Evolutionary conservation across 2,888 invertebrate genomes (phyloP).

Genomic region (Saturnia japonica): DNA sequence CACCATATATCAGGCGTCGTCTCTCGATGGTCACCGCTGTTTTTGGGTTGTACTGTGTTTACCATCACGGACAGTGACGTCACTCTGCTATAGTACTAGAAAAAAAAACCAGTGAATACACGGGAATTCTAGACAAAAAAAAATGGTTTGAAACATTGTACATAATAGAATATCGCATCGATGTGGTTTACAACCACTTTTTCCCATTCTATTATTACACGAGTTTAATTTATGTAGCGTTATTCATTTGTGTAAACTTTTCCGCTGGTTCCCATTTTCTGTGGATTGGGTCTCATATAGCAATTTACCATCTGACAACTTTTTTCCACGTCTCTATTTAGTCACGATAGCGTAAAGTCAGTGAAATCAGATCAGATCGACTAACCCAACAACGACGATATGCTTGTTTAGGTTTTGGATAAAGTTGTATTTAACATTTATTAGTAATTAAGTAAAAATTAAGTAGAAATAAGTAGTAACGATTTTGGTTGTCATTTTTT

Average conservation of each 20-base stretch:
- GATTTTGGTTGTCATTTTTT: not conserved
- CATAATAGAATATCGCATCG: not conserved
- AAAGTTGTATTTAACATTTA: no score
- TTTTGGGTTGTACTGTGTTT: no score
- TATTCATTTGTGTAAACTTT: not conserved
- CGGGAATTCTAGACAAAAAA: not conserved
- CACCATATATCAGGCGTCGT: no score
- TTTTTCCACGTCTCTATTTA: not conserved
- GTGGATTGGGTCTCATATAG: not conserved
- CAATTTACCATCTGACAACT: slow-evolving; percentile 1
- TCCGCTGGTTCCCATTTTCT: not conserved
- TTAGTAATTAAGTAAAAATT: no score
- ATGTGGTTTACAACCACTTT: not conserved
- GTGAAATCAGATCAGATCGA: no score
- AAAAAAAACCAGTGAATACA: not conserved
- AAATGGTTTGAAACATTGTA: not conserved
- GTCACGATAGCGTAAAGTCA: no score
- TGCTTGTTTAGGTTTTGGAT: no score
- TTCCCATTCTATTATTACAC: not conserved
- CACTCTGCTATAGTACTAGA: no score
- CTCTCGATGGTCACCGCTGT: no score
- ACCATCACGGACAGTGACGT: no score
- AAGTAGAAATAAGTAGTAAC: not conserved
- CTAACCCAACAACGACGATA: no score
- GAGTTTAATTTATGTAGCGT: not conserved